phyloP scores from a whole-genome alignment of 2,113 vertebrate species.

The Sinocyclocheilus anshuiensis region DNA sequence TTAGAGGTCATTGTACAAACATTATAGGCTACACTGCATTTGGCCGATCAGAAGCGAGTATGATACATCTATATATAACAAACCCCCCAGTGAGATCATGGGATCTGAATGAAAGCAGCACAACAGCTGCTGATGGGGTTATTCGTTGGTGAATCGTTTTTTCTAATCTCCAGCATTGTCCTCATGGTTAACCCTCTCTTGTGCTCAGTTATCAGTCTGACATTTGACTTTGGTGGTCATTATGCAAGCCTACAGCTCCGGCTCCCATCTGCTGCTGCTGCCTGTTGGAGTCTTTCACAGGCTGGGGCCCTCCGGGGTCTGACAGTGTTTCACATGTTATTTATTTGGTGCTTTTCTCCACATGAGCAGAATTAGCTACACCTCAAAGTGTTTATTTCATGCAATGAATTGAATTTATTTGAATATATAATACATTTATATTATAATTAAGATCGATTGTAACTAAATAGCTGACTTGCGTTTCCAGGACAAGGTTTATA shows the following conservation, averaged over 20 bases:
- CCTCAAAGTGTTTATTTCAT: no score
- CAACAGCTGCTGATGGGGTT: not conserved
- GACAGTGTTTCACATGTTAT: not conserved
- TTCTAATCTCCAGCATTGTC: not conserved
- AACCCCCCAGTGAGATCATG: not conserved
- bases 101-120: not conserved
- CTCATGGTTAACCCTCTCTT: slow-evolving; percentile 9
- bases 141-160: not conserved
- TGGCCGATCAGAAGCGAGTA: not conserved
- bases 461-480: not conserved
- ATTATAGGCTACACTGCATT: not conserved
- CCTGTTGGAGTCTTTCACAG: not conserved
- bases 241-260: not conserved
- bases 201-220: not conserved
- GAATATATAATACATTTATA: no score
- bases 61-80: not conserved
- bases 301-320: not conserved
- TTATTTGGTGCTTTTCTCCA: not conserved
- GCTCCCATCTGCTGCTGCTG: not conserved
- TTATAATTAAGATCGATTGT: not conserved
- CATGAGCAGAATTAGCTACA: no score
- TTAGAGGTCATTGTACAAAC: not conserved
- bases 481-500: not conserved
- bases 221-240: slow-evolving; percentile 10
- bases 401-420: no score